Conservation (phyloP, 2,113 vertebrate genomes). For the Carassius auratus region DNA sequence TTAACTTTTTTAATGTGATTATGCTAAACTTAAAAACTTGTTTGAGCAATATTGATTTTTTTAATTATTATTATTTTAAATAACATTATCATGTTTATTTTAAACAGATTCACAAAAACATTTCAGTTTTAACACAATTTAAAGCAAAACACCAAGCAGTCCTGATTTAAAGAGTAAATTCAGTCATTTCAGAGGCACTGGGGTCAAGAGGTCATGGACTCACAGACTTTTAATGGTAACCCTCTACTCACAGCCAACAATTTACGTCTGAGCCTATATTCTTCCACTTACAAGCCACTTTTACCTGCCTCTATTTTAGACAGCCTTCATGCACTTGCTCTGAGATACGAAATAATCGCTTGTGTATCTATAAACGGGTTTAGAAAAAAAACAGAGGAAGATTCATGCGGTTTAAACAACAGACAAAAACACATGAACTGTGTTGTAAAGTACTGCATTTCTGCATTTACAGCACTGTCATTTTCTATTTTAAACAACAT, state of each 20-base stretch:
- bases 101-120: not conserved
- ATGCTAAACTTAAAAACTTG: not conserved
- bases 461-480: not conserved
- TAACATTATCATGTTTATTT: not conserved
- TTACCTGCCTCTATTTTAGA: slow-evolving; percentile 16
- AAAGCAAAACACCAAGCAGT: not conserved
- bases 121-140: not conserved
- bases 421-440: not conserved
- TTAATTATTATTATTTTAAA: not conserved
- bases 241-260: not conserved
- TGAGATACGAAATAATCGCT: not conserved
- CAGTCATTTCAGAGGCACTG: not conserved
- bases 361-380: not conserved
- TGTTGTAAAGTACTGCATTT: not conserved
- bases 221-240: not conserved
- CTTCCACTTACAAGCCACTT: not conserved
- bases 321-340: not conserved
- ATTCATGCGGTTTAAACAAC: not conserved
- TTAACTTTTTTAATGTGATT: too few species aligned
- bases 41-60: not conserved
- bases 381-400: not conserved
- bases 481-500: not conserved
- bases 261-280: slow-evolving; percentile 1
- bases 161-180: not conserved
- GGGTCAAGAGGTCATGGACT: slow-evolving; percentile 24